Evolutionary conservation across 2,797 vertebrate genomes (phyloP).

Genomic region (Streptopelia turtur): DNA sequence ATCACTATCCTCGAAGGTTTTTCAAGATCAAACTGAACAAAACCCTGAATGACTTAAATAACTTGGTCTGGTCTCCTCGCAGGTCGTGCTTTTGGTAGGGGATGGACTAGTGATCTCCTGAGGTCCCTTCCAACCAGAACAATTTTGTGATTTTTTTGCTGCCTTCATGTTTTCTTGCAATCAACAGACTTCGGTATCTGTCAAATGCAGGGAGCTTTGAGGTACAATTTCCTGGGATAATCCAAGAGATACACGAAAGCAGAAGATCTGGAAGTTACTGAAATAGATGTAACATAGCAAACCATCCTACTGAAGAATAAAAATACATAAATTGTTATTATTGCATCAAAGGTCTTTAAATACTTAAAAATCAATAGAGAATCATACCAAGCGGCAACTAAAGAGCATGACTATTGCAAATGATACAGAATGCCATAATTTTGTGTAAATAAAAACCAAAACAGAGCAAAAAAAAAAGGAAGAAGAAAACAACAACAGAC

Average conservation of each 20-base stretch:
- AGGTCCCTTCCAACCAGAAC: accelerated
- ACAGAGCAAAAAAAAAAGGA: too few relatives aligned
- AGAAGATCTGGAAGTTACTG: background rate
- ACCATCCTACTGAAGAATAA: background rate
- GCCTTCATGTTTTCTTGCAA: background rate
- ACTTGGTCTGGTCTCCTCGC: background rate
- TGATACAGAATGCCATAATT: background rate
- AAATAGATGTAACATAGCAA: background rate
- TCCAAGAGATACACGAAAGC: background rate
- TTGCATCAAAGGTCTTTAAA: background rate
- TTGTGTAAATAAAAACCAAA: background rate
- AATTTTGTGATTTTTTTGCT: background rate
- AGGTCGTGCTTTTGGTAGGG: background rate
- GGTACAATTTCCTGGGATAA: background rate
- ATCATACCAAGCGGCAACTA: background rate
- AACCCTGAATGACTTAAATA: background rate
- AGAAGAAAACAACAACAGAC: too few relatives aligned
- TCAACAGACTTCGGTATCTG: background rate
- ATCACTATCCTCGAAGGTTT: background rate
- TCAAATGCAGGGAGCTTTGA: background rate
- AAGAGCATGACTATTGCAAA: background rate
- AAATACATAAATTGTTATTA: background rate
- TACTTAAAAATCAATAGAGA: background rate
- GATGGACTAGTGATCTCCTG: background rate
- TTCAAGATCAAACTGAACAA: background rate